Evolutionary conservation across 2,113 vertebrate genomes (phyloP).

Genomic region (Hyperopisus bebe): DNA sequence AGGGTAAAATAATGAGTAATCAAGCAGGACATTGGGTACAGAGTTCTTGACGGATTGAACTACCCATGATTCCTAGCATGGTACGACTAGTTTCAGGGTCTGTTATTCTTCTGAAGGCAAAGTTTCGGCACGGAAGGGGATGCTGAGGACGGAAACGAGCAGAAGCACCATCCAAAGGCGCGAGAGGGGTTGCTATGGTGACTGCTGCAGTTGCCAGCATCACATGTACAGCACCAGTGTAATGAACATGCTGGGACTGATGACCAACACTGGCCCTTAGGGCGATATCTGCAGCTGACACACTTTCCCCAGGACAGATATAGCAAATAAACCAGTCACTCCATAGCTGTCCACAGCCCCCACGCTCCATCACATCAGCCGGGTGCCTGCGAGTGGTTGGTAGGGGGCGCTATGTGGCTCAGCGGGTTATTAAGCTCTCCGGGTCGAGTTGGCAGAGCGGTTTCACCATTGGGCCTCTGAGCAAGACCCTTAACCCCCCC

Average conservation of each 20-base stretch:
- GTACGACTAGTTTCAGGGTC: background rate
- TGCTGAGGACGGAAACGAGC: background rate
- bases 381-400: background rate
- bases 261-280: background rate
- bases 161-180: background rate
- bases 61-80: background rate
- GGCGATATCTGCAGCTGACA: background rate
- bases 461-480: background rate
- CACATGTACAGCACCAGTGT: background rate
- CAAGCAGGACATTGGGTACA: background rate
- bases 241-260: background rate
- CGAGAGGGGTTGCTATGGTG: background rate
- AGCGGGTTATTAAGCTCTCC: background rate
- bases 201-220: background rate
- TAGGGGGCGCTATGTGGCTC: background rate
- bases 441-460: background rate
- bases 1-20: background rate
- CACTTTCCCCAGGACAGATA: background rate
- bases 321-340: background rate
- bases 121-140: background rate
- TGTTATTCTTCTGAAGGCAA: background rate
- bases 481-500: background rate
- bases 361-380: background rate
- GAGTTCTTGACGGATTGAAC: background rate
- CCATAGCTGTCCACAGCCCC: background rate